Evolutionary conservation across 64 coral and sea anemone species (phyloP).

Genomic region (Catalaphyllia jardinei): DNA sequence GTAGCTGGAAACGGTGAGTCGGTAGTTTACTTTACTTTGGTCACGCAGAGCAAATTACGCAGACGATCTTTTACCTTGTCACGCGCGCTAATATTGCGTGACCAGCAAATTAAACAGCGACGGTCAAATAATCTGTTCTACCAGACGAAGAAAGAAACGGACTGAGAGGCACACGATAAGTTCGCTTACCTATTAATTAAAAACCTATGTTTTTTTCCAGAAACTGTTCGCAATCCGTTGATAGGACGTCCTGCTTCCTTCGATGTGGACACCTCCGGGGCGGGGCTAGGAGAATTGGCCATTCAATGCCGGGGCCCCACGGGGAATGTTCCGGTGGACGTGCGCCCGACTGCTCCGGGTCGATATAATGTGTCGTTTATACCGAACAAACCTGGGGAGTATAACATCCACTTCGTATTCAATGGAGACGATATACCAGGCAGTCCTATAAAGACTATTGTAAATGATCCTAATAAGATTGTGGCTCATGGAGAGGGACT

Average conservation of each 20-base stretch:
- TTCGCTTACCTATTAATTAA: too few relatives aligned
- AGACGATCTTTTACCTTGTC: background rate
- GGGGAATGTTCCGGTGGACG: conserved; percentile 79
- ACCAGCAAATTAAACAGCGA: background rate
- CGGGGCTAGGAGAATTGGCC: conserved; percentile 79
- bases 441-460: conserved; percentile 64
- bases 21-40: background rate
- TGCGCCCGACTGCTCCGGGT: conserved; percentile 32
- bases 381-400: conserved; percentile 74
- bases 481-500: conserved; percentile 84
- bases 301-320: conserved; percentile 76
- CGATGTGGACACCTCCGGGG: conserved; percentile 80
- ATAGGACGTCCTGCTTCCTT: conserved; percentile 64
- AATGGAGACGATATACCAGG: conserved; percentile 85
- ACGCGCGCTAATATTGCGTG: background rate
- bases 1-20: conserved; percentile 51
- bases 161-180: too few relatives aligned
- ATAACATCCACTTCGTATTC: conserved; percentile 66
- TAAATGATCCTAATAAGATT: conserved; percentile 72
- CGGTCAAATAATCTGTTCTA: background rate
- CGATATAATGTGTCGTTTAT: conserved; percentile 68
- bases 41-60: background rate
- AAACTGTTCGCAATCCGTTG: conserved; percentile 23
- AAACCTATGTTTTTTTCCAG: conserved; percentile 5
- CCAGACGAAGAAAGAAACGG: too few relatives aligned